phyloP scores from a whole-genome alignment of 2,113 vertebrate genomes.

The Gallinago undulata region DNA sequence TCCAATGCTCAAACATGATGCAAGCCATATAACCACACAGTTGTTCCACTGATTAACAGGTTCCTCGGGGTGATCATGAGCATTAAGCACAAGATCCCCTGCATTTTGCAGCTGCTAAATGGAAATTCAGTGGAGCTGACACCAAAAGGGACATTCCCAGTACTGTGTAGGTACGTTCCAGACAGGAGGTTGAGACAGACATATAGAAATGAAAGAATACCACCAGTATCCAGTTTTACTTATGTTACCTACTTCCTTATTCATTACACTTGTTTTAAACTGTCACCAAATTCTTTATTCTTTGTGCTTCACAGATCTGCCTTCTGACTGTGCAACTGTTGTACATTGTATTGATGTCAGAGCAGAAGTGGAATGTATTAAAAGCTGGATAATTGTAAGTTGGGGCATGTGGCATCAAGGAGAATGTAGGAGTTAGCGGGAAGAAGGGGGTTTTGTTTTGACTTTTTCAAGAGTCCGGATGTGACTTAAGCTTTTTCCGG shows the following conservation, averaged over 20 bases:
- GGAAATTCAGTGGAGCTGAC: neutral
- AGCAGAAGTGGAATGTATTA: slow-evolving; percentile 8
- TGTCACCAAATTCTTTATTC: neutral
- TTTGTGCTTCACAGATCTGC: neutral
- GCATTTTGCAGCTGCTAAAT: neutral
- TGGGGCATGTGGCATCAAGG: slow-evolving; percentile 20
- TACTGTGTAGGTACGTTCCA: neutral
- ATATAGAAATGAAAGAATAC: neutral
- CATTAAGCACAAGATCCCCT: neutral
- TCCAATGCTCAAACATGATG: neutral
- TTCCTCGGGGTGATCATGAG: neutral
- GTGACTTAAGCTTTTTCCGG: slow-evolving; percentile 7
- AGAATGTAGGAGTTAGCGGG: neutral
- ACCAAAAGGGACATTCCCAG: neutral
- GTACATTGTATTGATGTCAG: neutral
- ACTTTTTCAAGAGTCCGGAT: slow-evolving; percentile 25
- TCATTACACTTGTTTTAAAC: neutral
- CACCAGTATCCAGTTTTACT: neutral
- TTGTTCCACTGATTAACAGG: neutral
- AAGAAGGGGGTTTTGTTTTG: slow-evolving; percentile 49
- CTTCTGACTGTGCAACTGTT: slow-evolving; percentile 18
- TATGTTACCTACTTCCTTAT: neutral
- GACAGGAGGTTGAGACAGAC: neutral
- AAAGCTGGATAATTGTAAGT: neutral
- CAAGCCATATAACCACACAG: neutral